Percentiles rank a stretch among this genome's conserved stretches.
Conservation (phyloP, 2,113 vertebrate species). For the Tinamus guttatus region DNA sequence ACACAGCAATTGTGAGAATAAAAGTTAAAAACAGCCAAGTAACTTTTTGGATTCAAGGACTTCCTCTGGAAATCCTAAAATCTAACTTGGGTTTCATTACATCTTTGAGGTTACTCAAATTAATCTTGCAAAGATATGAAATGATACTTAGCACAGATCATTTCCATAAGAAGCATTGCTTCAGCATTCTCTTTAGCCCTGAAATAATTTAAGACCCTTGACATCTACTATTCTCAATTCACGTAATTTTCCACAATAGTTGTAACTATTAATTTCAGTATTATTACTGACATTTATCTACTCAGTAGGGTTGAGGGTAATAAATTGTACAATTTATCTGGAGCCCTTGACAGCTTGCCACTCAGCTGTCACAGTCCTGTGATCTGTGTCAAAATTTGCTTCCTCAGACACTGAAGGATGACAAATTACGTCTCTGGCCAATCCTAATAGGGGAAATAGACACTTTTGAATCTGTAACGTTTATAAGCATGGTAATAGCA, state of each 20-base stretch:
- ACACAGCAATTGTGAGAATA: not conserved
- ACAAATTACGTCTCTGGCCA: not conserved
- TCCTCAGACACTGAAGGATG: not conserved
- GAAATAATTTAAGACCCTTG: not conserved
- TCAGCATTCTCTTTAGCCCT: not conserved
- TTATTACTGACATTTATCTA: not conserved
- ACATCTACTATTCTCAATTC: not conserved
- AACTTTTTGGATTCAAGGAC: not conserved
- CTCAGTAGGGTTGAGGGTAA: not conserved
- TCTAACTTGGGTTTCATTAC: not conserved
- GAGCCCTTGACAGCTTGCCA: constrained; percentile 26
- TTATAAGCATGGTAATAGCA: not conserved
- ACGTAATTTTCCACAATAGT: not conserved
- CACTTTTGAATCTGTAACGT: not conserved
- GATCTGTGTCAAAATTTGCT: constrained; percentile 23
- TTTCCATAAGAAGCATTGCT: not conserved
- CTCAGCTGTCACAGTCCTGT: not conserved
- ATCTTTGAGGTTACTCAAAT: not conserved
- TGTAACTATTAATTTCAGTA: not conserved
- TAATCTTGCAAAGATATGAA: not conserved
- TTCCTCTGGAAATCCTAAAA: not conserved
- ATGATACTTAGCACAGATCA: not conserved
- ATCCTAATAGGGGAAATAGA: not conserved
- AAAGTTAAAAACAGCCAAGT: not conserved
- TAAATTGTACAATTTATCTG: not conserved